Conservation (phyloP, 2,888 invertebrate genomes). For the Parnassius apollo region DNA sequence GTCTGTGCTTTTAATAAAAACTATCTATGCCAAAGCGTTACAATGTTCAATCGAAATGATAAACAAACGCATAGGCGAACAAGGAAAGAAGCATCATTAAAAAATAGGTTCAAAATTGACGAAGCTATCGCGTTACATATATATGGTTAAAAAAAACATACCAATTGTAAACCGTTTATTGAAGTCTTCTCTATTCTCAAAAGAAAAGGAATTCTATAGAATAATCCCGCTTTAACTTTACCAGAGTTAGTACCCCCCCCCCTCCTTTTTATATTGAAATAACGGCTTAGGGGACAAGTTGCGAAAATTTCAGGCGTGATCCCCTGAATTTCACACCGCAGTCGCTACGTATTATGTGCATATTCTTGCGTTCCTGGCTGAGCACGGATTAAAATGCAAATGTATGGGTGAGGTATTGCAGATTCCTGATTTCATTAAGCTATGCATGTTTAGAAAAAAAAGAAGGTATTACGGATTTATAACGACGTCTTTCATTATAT, state of each 20-base stretch:
- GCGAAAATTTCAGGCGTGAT: conserved; percentile 27
- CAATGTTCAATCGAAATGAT: neutral
- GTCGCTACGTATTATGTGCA: conserved; percentile 33
- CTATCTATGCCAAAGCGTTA: neutral
- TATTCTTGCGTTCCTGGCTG: conserved; percentile 31
- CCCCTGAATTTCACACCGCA: conserved; percentile 16
- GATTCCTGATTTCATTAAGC: neutral
- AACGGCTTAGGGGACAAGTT: conserved; percentile 18
- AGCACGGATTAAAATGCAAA: conserved; percentile 33
- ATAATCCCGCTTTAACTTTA: too few relatives aligned
- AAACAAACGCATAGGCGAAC: too few relatives aligned
- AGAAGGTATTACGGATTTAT: too few relatives aligned
- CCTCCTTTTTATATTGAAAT: neutral
- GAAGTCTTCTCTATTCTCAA: too few relatives aligned
- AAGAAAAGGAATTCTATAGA: too few relatives aligned
- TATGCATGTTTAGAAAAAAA: neutral
- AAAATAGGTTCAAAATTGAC: too few relatives aligned
- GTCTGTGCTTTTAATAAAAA: neutral
- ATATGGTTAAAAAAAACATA: too few relatives aligned
- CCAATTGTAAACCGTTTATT: too few relatives aligned
- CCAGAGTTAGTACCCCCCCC: too few relatives aligned
- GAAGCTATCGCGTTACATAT: too few relatives aligned
- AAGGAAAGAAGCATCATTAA: too few relatives aligned
- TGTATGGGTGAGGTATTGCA: conserved; percentile 31
- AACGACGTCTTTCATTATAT: too few relatives aligned